These are phyloP conservation scores for Agelaius tricolor DNA, from an alignment of 2,113 vertebrate species.

Conservation along the genomic window DNA sequence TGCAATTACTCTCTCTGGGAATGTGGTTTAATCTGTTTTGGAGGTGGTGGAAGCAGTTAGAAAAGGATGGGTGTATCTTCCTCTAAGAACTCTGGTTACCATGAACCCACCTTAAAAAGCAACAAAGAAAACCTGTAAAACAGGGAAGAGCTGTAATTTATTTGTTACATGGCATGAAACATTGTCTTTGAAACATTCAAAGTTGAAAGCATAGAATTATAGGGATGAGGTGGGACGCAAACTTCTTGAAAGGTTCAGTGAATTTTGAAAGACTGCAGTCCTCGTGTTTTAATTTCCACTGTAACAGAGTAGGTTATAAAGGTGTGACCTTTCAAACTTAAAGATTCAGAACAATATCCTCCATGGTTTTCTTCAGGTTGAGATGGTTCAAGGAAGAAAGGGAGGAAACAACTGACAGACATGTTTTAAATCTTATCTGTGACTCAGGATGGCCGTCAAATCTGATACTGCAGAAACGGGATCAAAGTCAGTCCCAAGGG, in stretches of 20 bases:
- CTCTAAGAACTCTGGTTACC: background rate
- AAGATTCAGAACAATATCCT: background rate
- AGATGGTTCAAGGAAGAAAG: background rate
- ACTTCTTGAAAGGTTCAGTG: background rate
- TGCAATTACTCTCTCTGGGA: background rate
- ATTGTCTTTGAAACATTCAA: background rate
- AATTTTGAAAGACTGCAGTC: background rate
- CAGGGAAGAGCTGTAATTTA: background rate
- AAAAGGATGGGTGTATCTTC: accelerated
- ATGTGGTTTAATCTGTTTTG: background rate
- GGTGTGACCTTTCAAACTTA: background rate
- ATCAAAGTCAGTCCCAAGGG: background rate
- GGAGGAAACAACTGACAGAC: background rate
- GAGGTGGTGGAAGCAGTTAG: background rate
- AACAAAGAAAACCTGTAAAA: background rate
- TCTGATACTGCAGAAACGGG: background rate
- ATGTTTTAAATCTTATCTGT: background rate
- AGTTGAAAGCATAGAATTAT: background rate
- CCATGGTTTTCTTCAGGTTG: background rate
- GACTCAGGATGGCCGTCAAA: accelerated
- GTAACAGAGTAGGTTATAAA: background rate
- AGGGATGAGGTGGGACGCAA: background rate
- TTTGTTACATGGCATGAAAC: background rate
- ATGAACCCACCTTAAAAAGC: background rate
- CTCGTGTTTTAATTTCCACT: background rate